phyloP scores from a whole-genome alignment of 37 sponge, comb jelly and placozoan genomes.

The Halichondria panicea region DNA sequence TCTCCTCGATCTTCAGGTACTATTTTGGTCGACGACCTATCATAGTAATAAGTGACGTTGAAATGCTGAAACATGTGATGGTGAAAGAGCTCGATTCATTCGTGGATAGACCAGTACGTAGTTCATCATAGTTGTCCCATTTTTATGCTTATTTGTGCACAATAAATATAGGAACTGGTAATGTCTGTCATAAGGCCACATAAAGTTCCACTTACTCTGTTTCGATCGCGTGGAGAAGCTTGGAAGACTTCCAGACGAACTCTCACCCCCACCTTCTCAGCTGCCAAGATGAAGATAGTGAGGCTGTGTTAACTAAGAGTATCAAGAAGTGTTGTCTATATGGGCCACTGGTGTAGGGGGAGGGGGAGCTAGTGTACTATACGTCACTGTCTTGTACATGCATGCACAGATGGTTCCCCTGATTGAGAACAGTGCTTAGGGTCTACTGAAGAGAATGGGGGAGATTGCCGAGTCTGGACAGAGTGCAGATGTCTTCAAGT shows the following conservation, averaged over 20 bases:
- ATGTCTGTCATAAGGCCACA: not conserved
- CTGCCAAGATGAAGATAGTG: constrained; percentile 60
- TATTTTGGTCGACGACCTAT: constrained; percentile 40
- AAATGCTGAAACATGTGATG: constrained; percentile 45
- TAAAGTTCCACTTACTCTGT: constrained; percentile 17
- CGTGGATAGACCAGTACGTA: constrained; percentile 29
- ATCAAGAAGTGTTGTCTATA: no score
- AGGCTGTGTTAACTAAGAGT: not conserved
- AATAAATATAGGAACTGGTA: constrained; percentile 6
- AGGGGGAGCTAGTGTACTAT: no score
- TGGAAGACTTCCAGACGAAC: constrained; percentile 50
- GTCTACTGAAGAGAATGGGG: constrained; percentile 19
- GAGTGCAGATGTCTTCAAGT: constrained; percentile 53
- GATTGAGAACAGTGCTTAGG: constrained; percentile 30
- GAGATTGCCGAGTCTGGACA: constrained; percentile 38
- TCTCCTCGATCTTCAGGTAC: constrained; percentile 6
- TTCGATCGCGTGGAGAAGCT: constrained; percentile 27
- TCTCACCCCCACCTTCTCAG: constrained; percentile 63
- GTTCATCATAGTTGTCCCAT: not conserved
- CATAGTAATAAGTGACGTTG: constrained; percentile 36
- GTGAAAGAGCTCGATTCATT: constrained; percentile 52
- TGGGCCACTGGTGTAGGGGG: no score
- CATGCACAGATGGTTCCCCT: constrained; percentile 64
- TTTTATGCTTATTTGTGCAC: not conserved
- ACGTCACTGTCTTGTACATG: not conserved